phyloP scores from a whole-genome alignment of 2,113 vertebrate genomes.

The Caloenas nicobarica region DNA sequence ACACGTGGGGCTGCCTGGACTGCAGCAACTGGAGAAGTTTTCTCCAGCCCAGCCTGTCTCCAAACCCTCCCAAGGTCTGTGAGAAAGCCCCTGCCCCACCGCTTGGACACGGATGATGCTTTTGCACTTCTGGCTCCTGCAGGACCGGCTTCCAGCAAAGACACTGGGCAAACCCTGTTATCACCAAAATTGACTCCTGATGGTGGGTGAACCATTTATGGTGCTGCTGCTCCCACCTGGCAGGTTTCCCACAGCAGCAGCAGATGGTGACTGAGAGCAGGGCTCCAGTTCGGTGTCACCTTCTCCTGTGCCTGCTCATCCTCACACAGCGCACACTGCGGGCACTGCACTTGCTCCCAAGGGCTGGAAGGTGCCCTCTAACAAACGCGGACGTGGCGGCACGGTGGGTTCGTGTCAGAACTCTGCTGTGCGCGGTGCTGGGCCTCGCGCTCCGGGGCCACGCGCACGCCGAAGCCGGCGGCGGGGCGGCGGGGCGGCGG shows the following conservation, averaged over 20 bases:
- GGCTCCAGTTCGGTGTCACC: not conserved
- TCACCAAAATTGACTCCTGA: not conserved
- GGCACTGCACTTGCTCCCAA: not conserved
- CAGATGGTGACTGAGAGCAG: not conserved
- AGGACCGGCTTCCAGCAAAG: not conserved
- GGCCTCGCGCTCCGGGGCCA: too few relatives aligned
- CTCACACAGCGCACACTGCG: accelerated
- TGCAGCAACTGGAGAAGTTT: not conserved
- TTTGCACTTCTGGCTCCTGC: not conserved
- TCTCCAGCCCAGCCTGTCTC: not conserved
- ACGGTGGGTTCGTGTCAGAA: accelerated
- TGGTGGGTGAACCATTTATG: not conserved
- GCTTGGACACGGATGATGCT: accelerated
- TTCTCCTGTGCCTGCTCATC: not conserved
- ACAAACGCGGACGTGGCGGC: accelerated
- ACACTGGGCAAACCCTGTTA: accelerated
- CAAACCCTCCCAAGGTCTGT: not conserved
- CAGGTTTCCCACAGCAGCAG: not conserved
- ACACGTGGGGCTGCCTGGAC: not conserved
- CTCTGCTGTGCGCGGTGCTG: accelerated
- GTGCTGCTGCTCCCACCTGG: accelerated
- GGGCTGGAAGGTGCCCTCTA: not conserved
- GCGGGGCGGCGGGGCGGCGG: too few relatives aligned
- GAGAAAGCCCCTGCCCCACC: too few relatives aligned
- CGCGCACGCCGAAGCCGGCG: too few relatives aligned